Percentiles rank a stretch among this genome's conserved stretches.
phyloP scores from a whole-genome alignment of 2,888 invertebrate genomes.

The Phyto melanocephala region DNA sequence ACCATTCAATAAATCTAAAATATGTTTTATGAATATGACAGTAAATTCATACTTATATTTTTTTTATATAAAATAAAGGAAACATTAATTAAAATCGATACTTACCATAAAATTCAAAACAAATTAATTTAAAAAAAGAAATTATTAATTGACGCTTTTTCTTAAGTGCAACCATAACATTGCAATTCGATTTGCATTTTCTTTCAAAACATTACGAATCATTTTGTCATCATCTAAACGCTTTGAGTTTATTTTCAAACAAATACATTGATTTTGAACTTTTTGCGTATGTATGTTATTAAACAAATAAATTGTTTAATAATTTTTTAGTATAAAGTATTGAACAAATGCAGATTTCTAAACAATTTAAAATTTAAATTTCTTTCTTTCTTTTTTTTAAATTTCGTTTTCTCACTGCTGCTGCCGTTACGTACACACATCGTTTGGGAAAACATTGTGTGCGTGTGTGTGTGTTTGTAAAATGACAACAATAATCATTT shows the following conservation, averaged over 20 bases:
- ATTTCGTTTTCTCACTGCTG: background rate
- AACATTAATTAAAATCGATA: no score
- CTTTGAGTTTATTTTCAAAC: background rate
- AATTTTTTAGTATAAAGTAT: constrained; percentile 52
- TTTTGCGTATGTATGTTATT: background rate
- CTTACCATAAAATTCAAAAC: no score
- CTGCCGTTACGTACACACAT: background rate
- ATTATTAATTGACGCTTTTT: no score
- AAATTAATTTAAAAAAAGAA: no score
- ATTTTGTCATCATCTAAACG: background rate
- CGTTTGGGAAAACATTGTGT: background rate
- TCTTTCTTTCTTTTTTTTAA: constrained; percentile 15
- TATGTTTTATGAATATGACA: no score
- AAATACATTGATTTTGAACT: constrained; percentile 28
- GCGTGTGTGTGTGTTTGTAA: background rate
- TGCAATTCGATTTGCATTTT: background rate
- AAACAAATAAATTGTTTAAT: constrained; percentile 41
- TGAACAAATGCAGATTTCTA: constrained; percentile 18
- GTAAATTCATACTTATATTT: no score
- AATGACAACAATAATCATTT: constrained; percentile 23
- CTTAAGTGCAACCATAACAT: background rate
- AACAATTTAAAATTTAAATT: background rate
- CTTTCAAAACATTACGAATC: background rate
- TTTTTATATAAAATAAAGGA: no score
- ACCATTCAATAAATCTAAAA: no score